Conservation (phyloP, 2,888 invertebrate species). For the Chalcosyrphus nemorum region DNA sequence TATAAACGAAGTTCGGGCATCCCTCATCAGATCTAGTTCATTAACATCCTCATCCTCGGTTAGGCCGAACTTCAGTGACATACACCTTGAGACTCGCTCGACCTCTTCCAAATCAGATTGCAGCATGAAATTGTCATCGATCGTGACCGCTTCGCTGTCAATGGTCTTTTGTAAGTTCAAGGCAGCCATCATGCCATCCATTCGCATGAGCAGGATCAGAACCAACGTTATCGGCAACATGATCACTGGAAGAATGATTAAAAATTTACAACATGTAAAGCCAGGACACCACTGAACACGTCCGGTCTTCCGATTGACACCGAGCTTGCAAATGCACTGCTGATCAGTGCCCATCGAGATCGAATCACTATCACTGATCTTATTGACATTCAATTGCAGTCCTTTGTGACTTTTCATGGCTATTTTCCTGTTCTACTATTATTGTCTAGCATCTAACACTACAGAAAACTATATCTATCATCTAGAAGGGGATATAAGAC, state of each 20-base stretch:
- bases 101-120: slow-evolving; percentile 71
- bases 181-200: slow-evolving; percentile 79
- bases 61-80: slow-evolving; percentile 77
- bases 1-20: slow-evolving; percentile 85
- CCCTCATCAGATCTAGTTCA: slow-evolving; percentile 85
- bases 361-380: slow-evolving; percentile 67
- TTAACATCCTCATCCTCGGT: slow-evolving; percentile 82
- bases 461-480: slow-evolving; percentile 1
- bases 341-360: slow-evolving; percentile 61
- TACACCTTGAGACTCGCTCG: slow-evolving; percentile 77
- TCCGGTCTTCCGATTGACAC: slow-evolving; percentile 80
- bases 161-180: slow-evolving; percentile 75
- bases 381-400: slow-evolving; percentile 68
- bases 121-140: slow-evolving; percentile 47
- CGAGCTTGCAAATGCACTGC: slow-evolving; percentile 75
- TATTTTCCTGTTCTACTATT: no score
- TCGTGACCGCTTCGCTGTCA: slow-evolving; percentile 49
- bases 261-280: slow-evolving; percentile 80
- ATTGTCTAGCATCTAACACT: neutral
- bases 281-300: slow-evolving; percentile 82
- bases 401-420: slow-evolving; percentile 33
- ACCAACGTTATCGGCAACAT: slow-evolving; percentile 80
- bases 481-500: neutral
- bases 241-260: slow-evolving; percentile 81
- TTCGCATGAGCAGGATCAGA: slow-evolving; percentile 78